Conservation (phyloP, 2,797 vertebrate species). For the Perodicticus potto region DNA sequence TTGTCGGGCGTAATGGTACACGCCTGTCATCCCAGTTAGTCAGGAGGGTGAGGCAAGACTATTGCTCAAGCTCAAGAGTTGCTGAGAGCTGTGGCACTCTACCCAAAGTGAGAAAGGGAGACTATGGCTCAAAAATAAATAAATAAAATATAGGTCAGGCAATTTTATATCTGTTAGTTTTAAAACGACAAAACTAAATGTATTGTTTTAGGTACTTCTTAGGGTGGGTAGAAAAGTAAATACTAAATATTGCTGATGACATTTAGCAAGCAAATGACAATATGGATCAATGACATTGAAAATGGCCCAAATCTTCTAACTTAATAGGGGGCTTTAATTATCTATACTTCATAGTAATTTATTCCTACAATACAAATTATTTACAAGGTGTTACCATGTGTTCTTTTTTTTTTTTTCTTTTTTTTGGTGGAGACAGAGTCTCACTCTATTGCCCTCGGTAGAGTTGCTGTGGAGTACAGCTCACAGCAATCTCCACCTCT, state of each 20-base stretch:
- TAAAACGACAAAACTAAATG: constrained; percentile 1
- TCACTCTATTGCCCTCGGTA: no score
- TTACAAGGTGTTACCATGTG: not conserved
- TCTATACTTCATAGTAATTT: not conserved
- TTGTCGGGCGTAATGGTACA: no score
- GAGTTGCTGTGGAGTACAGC: no score
- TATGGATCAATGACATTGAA: not conserved
- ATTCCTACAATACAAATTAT: constrained; percentile 51
- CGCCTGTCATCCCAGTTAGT: no score
- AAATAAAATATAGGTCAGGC: not conserved
- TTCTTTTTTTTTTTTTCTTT: no score
- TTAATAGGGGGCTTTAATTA: not conserved
- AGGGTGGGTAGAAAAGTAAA: not conserved
- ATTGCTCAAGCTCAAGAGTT: no score
- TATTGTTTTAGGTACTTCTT: not conserved
- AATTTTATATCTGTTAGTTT: not conserved
- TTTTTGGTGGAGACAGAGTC: no score
- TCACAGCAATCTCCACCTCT: no score
- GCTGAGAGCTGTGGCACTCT: no score
- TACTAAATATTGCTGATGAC: not conserved
- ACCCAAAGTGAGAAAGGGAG: no score
- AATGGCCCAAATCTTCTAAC: not conserved
- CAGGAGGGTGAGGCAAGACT: no score
- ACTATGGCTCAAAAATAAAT: no score
- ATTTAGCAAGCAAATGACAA: constrained; percentile 52